Base-by-base conservation (phyloP, 2,113 vertebrate genomes). In the Dissostichus mawsoni region DNA sequence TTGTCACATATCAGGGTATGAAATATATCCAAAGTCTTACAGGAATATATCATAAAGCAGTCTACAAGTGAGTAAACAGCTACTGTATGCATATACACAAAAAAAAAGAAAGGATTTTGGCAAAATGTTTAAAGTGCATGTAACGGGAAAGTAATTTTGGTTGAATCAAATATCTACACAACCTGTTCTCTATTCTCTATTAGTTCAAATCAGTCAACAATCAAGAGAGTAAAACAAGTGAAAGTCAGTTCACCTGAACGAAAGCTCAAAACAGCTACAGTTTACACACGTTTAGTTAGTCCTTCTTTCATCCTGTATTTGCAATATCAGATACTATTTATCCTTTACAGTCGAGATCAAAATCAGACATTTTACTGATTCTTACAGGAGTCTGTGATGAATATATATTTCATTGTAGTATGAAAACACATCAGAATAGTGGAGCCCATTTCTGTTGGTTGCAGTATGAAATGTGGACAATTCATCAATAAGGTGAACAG, bases 401-500 rank as follows among this genome's bases (percentile, higher is more conserved):
- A 50, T 75, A 55, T 61, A 69, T 74, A 63, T 68, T 58, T 76
- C 18, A 82, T 12, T 58, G 13, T 53, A 36, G 67, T 1, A 50
- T 23, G 64, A 72, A 82, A 72, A 69, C 20, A n/a, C 17, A 76
- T 72, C 17, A 57, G 57, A 11, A 55, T n/a, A 23, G 45, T 44
- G 6, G 5, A 67, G 13, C 45, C 47, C 8, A 57, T 71, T 47
- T 41, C 11, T 59, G 45, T 74, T 11, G 23, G 25, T 16, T 56
- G 20, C 20, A 36, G 61, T 72, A 65, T 79, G 57, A 68, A 61
- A 67, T 41, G 41, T 63, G 44, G 57, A 48, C 69, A 45, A 1
- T 83, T 83, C 74, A 85, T 78, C 61, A 82, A 50, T 47, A 57
- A 65, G 63, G 83, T 36, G 36, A 7, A 41, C n/a, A 44, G 48